Base-by-base conservation (phyloP, 1,140 invertebrate species). In the Plodia interpunctella region DNA sequence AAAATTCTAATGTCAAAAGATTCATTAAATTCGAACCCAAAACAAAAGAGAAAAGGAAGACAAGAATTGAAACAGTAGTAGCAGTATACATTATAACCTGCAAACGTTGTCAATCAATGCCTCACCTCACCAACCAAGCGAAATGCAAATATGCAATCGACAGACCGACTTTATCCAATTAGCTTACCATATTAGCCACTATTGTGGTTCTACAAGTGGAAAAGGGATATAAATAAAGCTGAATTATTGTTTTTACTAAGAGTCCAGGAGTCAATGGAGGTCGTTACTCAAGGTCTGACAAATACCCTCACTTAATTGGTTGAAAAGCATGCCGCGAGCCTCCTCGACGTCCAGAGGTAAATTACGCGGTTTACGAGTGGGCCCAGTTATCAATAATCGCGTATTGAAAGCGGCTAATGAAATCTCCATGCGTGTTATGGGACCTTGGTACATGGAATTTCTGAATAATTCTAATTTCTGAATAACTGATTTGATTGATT, bases 361-460 rank as follows among this genome's bases (percentile, higher is more conserved):
- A 77, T 80, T 72, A 74, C 65, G 55, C 70, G 55, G 28, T 83
- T 83, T 83, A 83, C 77, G 74, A 80, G 60, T 49, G 59, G 54
- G 58, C 60, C 55, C 49, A 57, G 72, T 71, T 72, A 80, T 83
- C 74, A 83, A 83, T 83, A 80, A 80, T 74, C 57, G 59, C 58
- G 71, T 68, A 75, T 74, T 67, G 76, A 74, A 70, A 68, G 68
- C 44, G 32, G 32, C n/a, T 59, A 64, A 62, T 68, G 44, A 55
- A 64, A 62, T 66, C 49, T 44, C 13, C 38, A 17, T 44, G 38
- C 15, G 15, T n/a, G 38, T 5, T 25, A 15, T 44, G 38, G 2
- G 38, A 17, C 5, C 38, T 9, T 32, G 11, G 30, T 32, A 32
- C 30, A 6, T 5, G 30, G n/a, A n/a, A 8, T 32, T 32, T 10